phyloP scores from a whole-genome alignment of 2,113 vertebrate species.

The Malurus melanocephalus region DNA sequence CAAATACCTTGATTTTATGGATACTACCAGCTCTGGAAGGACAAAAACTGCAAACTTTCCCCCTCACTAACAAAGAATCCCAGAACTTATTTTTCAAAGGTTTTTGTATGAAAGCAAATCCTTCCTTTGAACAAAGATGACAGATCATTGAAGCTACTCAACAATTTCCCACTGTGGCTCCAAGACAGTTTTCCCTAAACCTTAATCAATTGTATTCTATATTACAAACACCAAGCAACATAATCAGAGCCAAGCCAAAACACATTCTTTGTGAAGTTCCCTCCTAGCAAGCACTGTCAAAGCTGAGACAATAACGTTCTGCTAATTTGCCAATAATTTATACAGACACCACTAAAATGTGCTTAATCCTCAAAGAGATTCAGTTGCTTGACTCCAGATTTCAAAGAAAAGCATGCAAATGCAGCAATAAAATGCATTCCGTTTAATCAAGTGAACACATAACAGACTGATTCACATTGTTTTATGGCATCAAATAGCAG shows the following conservation, averaged over 20 bases:
- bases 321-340: slow-evolving; percentile 52
- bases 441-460: slow-evolving; percentile 63
- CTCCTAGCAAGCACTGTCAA: background rate
- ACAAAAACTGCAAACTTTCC: background rate
- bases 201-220: background rate
- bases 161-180: background rate
- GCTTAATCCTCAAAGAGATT: slow-evolving; percentile 63
- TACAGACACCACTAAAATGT: slow-evolving; percentile 34
- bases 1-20: background rate
- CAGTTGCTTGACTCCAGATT: slow-evolving; percentile 47
- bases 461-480: slow-evolving; percentile 48
- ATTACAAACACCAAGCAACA: background rate
- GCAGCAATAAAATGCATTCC: slow-evolving; percentile 56
- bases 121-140: background rate
- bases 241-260: background rate
- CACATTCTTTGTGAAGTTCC: background rate
- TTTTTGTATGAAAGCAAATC: background rate
- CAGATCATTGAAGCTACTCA: background rate
- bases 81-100: background rate
- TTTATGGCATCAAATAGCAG: slow-evolving; percentile 55
- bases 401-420: slow-evolving; percentile 50
- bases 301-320: background rate
- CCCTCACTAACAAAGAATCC: background rate
- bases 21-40: background rate
- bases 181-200: background rate